Evolutionary conservation across 2,113 vertebrate genomes (phyloP).

Genomic region (Elephantulus edwardii): DNA sequence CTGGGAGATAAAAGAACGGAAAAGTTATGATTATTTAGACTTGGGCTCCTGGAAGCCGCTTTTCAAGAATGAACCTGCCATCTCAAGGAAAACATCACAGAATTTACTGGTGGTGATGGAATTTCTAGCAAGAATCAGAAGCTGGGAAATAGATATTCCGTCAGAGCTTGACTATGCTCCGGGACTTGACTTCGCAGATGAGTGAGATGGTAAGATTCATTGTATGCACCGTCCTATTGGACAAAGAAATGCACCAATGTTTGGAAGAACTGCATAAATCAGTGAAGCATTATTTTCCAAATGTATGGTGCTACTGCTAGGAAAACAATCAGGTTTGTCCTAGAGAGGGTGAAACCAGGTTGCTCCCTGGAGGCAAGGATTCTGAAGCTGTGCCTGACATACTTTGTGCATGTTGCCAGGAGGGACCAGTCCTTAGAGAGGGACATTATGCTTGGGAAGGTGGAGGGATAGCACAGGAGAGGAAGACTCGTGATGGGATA

Average conservation of each 20-base stretch:
- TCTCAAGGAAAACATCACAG: conserved; percentile 46
- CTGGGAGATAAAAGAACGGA: conserved; percentile 22
- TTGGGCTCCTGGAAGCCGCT: background rate
- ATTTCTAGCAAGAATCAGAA: conserved; percentile 23
- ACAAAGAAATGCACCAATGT: conserved; percentile 14
- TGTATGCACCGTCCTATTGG: background rate
- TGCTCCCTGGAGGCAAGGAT: too few species aligned
- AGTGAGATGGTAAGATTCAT: background rate
- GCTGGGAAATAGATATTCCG: conserved; percentile 26
- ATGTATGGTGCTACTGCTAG: too few species aligned
- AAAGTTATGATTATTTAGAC: conserved; percentile 37
- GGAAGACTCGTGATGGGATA: too few species aligned
- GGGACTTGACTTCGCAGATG: background rate
- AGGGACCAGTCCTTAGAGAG: too few species aligned
- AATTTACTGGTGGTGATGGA: background rate
- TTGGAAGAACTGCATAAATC: conserved; percentile 19
- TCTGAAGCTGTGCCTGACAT: too few species aligned
- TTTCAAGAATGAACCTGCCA: conserved; percentile 33
- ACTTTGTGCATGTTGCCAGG: too few species aligned
- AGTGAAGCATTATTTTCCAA: conserved; percentile 5
- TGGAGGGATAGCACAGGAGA: too few species aligned
- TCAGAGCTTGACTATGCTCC: background rate
- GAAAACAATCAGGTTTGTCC: too few species aligned
- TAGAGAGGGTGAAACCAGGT: too few species aligned
- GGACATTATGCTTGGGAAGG: too few species aligned